Evolutionary conservation across 2,113 vertebrate species (phyloP), one percentile per base, ranked within the genome.

Genomic region (Lagopus muta): DNA sequence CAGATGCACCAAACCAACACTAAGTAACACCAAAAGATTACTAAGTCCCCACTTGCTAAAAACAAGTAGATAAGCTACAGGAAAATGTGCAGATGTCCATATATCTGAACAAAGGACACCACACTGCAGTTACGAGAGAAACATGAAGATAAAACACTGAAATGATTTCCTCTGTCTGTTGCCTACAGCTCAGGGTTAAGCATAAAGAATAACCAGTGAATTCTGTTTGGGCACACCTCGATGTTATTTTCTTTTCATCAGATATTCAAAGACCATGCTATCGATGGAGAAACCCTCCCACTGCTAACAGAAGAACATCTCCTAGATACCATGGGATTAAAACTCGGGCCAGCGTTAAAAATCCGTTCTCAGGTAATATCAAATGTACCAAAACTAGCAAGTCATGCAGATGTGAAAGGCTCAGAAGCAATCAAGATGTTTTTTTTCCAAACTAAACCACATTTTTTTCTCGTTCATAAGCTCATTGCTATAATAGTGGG

Each of bases 291-390:
- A 98, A 99, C 99, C 1, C 97, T 99, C 79, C 99, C 98, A 3
- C 97, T 99, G 27, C 98, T 99, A 70, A 99, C 99, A 84, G 99
- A 99, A 90, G 98, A 99, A 55, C 99, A 99, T 94, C 98, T 99
- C 60, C 97, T 99, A 90, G 98, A 99, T 86, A 99, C 98, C 30
- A 97, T 99, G 97, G 99, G 99, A 43, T 97, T 99, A 78, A 99
- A 99, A 88, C 98, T 99, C 0, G 99, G 99, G 47, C 99, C 99
- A 7, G 99, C 99, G 17, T 93, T 99, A 28, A 99, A 99, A 97
- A 99, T 99, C 80, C 99, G 98, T n/a, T 98, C 98, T 47, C 99
- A 99, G 99, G 99, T 99, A 98, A 3, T 25, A 69, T 10, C 75
- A 74, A 47, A 69, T 4, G 0, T 42, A 36, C 27, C n/a, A 57